Evolutionary conservation across 2,888 invertebrate species (phyloP).

Genomic region (Hydraecia micacea): DNA sequence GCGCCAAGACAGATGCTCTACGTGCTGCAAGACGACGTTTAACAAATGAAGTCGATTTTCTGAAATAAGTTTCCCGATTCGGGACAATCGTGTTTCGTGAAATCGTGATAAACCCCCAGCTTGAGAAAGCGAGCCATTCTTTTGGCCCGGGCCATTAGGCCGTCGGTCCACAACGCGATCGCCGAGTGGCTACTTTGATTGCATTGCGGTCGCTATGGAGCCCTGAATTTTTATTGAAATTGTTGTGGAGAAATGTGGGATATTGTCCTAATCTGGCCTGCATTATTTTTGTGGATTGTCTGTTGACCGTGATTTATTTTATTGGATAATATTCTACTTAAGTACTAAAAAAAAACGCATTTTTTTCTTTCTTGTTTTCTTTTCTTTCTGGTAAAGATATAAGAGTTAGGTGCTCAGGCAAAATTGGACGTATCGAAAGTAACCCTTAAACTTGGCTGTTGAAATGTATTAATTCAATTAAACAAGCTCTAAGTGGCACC

Average conservation of each 20-base stretch:
- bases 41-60: slow-evolving; percentile 58
- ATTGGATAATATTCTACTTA: slow-evolving; percentile 26
- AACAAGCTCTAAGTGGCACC: slow-evolving; percentile 20
- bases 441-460: slow-evolving; percentile 15
- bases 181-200: slow-evolving; percentile 65
- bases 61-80: slow-evolving; percentile 53
- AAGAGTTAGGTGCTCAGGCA: not conserved
- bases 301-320: slow-evolving; percentile 31
- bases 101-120: slow-evolving; percentile 63
- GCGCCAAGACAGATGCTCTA: slow-evolving; percentile 42
- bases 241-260: slow-evolving; percentile 49
- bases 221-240: slow-evolving; percentile 62
- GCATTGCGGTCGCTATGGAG: slow-evolving; percentile 57
- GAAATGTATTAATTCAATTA: no score
- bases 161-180: slow-evolving; percentile 53
- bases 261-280: not conserved
- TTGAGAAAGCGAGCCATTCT: slow-evolving; percentile 56
- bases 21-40: slow-evolving; percentile 42
- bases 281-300: slow-evolving; percentile 39
- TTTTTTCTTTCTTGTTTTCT: not conserved
- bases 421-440: not conserved
- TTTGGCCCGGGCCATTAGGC: slow-evolving; percentile 50
- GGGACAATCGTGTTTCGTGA: slow-evolving; percentile 58
- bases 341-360: no score
- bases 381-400: not conserved